Percentiles rank a stretch among this genome's conserved stretches.
Conservation (phyloP, 2,888 invertebrate species). For the Amiota mariae region DNA sequence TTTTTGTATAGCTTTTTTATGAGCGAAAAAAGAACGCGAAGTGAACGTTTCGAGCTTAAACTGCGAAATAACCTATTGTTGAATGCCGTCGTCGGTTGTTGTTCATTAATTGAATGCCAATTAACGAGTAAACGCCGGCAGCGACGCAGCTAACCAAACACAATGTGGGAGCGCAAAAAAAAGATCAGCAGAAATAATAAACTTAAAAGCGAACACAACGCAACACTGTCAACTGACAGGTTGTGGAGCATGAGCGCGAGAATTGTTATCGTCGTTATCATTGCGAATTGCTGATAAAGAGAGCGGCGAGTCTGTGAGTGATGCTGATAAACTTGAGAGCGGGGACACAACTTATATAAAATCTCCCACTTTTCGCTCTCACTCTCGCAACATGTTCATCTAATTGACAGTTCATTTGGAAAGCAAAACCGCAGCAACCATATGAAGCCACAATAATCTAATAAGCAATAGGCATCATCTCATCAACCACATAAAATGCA, state of each 20-base stretch:
- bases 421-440: background rate
- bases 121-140: conserved; percentile 59
- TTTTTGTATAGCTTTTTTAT: too few relatives aligned
- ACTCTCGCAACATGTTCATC: background rate
- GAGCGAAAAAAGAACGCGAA: conserved; percentile 33
- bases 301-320: background rate
- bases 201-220: background rate
- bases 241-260: too few relatives aligned
- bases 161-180: background rate
- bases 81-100: conserved; percentile 12
- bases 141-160: conserved; percentile 27
- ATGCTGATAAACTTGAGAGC: background rate
- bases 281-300: conserved; percentile 13
- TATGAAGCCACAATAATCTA: conserved; percentile 4
- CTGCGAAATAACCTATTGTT: conserved; percentile 52
- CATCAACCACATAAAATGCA: too few relatives aligned
- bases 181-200: background rate
- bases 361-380: too few relatives aligned
- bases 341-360: background rate
- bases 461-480: too few relatives aligned
- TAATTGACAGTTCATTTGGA: too few relatives aligned
- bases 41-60: conserved; percentile 49
- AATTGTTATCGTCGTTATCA: conserved; percentile 22
- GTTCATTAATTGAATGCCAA: conserved; percentile 63
- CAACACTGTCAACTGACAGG: background rate